Base-by-base conservation (phyloP, 2,888 invertebrate species). In the Drosophila pullipes region DNA sequence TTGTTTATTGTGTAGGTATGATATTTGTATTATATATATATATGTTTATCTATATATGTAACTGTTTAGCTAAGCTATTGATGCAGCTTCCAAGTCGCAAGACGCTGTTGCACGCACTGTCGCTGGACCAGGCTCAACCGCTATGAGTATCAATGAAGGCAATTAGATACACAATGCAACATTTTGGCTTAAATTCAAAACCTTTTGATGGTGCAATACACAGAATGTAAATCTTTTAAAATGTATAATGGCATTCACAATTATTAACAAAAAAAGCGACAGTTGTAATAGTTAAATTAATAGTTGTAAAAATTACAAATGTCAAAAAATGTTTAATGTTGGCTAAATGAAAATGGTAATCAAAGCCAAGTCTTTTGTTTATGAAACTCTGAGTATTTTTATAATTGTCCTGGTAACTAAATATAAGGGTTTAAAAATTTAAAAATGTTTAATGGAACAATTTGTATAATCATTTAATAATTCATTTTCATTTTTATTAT, bases 81-180 rank as follows among this genome's bases (percentile, higher is more conserved):
- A 28, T 65, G 52, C 50, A 37, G 59, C 47, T 30, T 30, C 53
- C 54, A 25, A 53, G 5, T 50, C 39, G 49, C 50, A 47, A 33
- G 50, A n/a, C 39, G 58, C 58, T 58, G 25, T 57, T 37, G 39
- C 35, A 33, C 37, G 44, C 44, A n/a, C 28, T 52, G 52, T 16
- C 52, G 39, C 37, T 33, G 54, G 25, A 25, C 55, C 64, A 22
- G 60, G 60, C 35, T 55, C 64, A 55, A 68, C 16, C 11, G 68
- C 64, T 63, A 52, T 55, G 55, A 63, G 68, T 63, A 41, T 64
- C 41, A 50, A 53, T 58, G 44, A 54, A 69, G 69, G 65, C 58
- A 35, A 66, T 67, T 67, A 50, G 49, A 47, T 33, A 53, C 37
- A 57, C 57, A 41, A 9, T 16, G 9, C 25, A 44, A 44, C 44